Conservation (phyloP, 1,140 invertebrate genomes). For the Papilio dardanus region DNA sequence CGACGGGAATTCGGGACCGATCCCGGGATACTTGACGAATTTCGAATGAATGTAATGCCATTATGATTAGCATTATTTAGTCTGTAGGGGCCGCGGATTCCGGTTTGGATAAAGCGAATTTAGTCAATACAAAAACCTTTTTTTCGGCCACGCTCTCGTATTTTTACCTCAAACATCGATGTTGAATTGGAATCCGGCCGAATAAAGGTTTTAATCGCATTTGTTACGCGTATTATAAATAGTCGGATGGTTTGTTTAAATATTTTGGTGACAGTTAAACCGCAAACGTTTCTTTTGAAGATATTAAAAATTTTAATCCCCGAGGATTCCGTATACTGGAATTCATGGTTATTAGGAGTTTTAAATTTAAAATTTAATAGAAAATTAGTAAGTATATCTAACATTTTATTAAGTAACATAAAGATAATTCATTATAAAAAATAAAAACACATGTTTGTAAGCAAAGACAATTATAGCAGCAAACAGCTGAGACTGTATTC, state of each 20-base stretch:
- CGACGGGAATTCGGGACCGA: constrained; percentile 59
- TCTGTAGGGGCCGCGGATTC: constrained; percentile 70
- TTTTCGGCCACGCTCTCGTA: constrained; percentile 66
- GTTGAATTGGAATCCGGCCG: constrained; percentile 53
- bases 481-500: no score
- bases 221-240: constrained; percentile 77
- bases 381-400: no score
- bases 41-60: constrained; percentile 80
- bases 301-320: constrained; percentile 1
- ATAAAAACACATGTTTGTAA: no score
- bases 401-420: no score
- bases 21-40: constrained; percentile 73
- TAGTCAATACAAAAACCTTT: constrained; percentile 69
- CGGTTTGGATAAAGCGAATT: constrained; percentile 79
- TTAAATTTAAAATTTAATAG: no score
- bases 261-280: constrained; percentile 60
- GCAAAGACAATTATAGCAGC: no score
- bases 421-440: no score
- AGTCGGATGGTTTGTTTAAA: constrained; percentile 77
- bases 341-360: not conserved
- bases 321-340: constrained; percentile 20
- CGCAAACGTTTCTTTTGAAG: not conserved
- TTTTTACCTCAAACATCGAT: constrained; percentile 75
- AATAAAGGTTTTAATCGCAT: constrained; percentile 69
- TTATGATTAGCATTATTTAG: constrained; percentile 80